Conservation (phyloP, 2,113 vertebrate species). For the Coptodon bakossiorum region DNA sequence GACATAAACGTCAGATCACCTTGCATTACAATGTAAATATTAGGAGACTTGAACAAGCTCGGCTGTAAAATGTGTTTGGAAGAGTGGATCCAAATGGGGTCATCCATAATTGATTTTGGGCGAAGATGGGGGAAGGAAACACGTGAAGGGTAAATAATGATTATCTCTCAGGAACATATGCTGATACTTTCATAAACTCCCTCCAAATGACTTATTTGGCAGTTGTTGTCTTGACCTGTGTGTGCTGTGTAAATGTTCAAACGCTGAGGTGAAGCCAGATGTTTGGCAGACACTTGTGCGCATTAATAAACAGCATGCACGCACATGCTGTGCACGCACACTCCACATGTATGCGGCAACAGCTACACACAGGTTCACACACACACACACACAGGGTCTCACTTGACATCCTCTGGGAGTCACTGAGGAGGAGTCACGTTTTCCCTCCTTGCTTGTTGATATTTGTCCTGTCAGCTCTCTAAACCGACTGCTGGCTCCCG, state of each 20-base stretch:
- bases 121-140: conserved; percentile 11
- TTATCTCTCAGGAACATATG: conserved; percentile 36
- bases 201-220: conserved; percentile 58
- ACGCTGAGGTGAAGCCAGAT: conserved; percentile 59
- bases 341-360: background rate
- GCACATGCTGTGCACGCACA: background rate
- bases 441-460: conserved; percentile 24
- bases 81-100: conserved; percentile 28
- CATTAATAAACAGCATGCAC: conserved; percentile 48
- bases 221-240: conserved; percentile 59
- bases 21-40: conserved; percentile 21
- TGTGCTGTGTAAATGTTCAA: conserved; percentile 55
- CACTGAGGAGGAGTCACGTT: background rate
- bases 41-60: background rate
- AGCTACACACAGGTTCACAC: background rate
- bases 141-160: conserved; percentile 46
- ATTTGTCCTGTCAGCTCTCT: conserved; percentile 44
- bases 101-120: conserved; percentile 30
- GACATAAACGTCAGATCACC: background rate
- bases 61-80: background rate
- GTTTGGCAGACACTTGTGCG: conserved; percentile 49
- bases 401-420: conserved; percentile 17
- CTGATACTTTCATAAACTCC: conserved; percentile 26
- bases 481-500: conserved; percentile 19
- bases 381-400: background rate